Evolutionary conservation across 2,113 vertebrate genomes (phyloP), one percentile per base, ranked within the genome.

Genomic region (Takifugu bimaculatus): DNA sequence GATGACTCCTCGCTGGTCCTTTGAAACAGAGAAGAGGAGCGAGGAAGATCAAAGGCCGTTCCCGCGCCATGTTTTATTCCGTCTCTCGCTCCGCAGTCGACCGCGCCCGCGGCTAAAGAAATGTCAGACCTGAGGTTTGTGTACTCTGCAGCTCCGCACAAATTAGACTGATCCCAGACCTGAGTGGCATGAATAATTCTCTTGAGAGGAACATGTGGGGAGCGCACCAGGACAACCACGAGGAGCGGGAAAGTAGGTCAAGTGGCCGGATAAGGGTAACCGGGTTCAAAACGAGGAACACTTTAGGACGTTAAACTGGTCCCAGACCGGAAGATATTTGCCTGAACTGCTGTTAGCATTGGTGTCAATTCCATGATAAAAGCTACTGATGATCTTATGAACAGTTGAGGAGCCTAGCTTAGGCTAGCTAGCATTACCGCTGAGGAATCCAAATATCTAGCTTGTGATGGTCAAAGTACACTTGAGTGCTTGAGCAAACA

Each of bases 21-120:
- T 82, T 85, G 80, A 84, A 85, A 81, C 60, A 70, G 50, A 80
- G 63, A 79, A 80, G 78, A 77, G n/a, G 69, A 54, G 73, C 70
- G 76, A 57, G 66, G 68, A 51, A 72, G 80, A 88, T 88, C 80
- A 87, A 87, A 85, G 81, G 75, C 54, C 55, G 43, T 26, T 57
- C 72, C 80, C 60, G 70, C 64, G 12, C 59, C 79, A 88, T 88
- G 85, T 88, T 87, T 87, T 86, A 87, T 89, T 90, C 85, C 76
- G 78, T 80, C 43, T 83, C 60, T 78, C 53, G 67, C 67, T 63
- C 74, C 70, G 44, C 62, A 74, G 71, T 66, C 69, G 47, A 51
- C 54, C 50, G 45, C 5, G 76, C 86, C 78, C 65, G 70, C 75
- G 81, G 80, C 82, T 25, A 77, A 51, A 74, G 70, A 59, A 68